phyloP scores from a whole-genome alignment of 2,888 invertebrate genomes.

The Drosophila subquinaria region DNA sequence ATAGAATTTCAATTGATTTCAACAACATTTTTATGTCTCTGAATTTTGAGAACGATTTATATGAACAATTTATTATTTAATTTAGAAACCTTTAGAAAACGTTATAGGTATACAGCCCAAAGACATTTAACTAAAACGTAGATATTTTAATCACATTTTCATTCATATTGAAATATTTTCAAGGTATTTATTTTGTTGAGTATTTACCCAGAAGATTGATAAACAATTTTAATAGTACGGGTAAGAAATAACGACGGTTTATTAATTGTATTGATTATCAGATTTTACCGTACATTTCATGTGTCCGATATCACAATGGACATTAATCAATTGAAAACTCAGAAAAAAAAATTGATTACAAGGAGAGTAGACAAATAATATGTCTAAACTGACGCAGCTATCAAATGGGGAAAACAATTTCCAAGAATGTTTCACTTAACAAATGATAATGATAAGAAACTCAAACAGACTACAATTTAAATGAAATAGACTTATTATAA shows the following conservation, averaged over 20 bases:
- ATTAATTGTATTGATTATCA: constrained; percentile 21
- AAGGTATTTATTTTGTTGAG: background rate
- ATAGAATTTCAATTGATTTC: too few species aligned
- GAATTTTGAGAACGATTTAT: too few species aligned
- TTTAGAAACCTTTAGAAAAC: too few species aligned
- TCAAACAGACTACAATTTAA: background rate
- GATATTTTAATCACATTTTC: constrained; percentile 17
- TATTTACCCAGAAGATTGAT: constrained; percentile 29
- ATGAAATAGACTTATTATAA: background rate
- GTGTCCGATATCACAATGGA: constrained; percentile 41
- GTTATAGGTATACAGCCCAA: too few species aligned
- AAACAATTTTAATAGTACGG: constrained; percentile 27
- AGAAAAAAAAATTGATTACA: constrained; percentile 17
- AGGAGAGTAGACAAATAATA: constrained; percentile 15
- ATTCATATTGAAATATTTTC: constrained; percentile 11
- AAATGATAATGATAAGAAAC: constrained; percentile 8
- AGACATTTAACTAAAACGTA: background rate
- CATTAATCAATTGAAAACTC: constrained; percentile 31
- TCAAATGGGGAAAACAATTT: constrained; percentile 18
- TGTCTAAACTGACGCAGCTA: constrained; percentile 22
- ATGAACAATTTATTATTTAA: background rate
- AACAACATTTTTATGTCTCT: too few species aligned
- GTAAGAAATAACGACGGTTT: constrained; percentile 12
- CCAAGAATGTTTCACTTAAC: constrained; percentile 19
- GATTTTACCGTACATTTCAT: constrained; percentile 12